Evolutionary conservation across 2,888 invertebrate genomes (phyloP).

Genomic region (Azorinus chamasolen): DNA sequence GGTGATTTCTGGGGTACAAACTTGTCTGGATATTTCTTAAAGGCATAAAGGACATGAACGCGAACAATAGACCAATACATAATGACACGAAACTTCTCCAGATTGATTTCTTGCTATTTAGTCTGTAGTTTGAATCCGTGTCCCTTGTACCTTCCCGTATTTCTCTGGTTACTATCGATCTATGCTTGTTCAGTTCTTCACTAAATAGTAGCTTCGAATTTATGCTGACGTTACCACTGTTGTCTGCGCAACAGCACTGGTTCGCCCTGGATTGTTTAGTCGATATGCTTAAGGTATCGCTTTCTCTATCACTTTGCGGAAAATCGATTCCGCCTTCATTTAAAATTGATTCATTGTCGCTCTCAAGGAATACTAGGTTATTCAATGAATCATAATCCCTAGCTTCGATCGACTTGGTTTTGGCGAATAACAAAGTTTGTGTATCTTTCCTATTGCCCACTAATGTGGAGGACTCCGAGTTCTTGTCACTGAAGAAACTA

Average conservation of each 20-base stretch:
- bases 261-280: slow-evolving; percentile 21
- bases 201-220: slow-evolving; percentile 49
- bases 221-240: slow-evolving; percentile 7
- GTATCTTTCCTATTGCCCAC: no score
- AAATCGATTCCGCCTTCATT: slow-evolving; percentile 30
- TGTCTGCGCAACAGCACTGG: slow-evolving; percentile 15
- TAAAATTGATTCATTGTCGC: slow-evolving; percentile 55
- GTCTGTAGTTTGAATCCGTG: slow-evolving; percentile 51
- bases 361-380: slow-evolving; percentile 53
- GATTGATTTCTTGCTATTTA: slow-evolving; percentile 66
- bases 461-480: no score
- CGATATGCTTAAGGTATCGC: slow-evolving; percentile 25
- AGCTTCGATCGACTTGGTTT: slow-evolving; percentile 6
- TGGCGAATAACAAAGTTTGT: no score
- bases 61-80: slow-evolving; percentile 68
- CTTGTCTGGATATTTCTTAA: slow-evolving; percentile 78
- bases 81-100: slow-evolving; percentile 72
- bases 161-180: slow-evolving; percentile 39
- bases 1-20: slow-evolving; percentile 69
- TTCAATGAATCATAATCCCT: slow-evolving; percentile 59
- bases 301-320: slow-evolving; percentile 10
- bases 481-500: no score
- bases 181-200: slow-evolving; percentile 59
- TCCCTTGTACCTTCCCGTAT: slow-evolving; percentile 48
- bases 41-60: slow-evolving; percentile 74